phyloP scores from a whole-genome alignment of 2,888 invertebrate species.

The Drosophila engyochracea region DNA sequence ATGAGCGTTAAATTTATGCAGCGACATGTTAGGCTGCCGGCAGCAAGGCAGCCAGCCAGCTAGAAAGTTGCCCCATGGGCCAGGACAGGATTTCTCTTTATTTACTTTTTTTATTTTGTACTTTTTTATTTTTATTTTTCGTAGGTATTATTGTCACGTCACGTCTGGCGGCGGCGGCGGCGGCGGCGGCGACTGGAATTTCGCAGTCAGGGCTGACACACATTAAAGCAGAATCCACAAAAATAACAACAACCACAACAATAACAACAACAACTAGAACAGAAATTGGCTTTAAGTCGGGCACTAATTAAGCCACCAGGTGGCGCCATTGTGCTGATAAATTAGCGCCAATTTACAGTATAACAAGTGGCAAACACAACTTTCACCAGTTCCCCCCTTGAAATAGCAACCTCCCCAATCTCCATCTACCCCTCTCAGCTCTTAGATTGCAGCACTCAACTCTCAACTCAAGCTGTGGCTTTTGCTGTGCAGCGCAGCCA shows the following conservation, averaged over 20 bases:
- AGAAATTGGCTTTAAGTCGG: constrained; percentile 39
- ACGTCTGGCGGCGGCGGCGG: constrained; percentile 66
- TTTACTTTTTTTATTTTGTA: constrained; percentile 14
- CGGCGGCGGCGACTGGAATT: constrained; percentile 29
- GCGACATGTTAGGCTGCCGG: constrained; percentile 71
- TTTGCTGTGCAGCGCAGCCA: constrained; percentile 66
- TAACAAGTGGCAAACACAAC: constrained; percentile 56
- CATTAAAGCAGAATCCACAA: constrained; percentile 25
- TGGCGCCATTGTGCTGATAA: constrained; percentile 65
- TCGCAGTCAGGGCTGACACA: constrained; percentile 25
- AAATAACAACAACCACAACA: constrained; percentile 2
- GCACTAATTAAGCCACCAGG: constrained; percentile 66
- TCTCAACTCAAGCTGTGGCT: constrained; percentile 23
- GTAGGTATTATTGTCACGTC: constrained; percentile 77
- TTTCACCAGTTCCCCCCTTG: constrained; percentile 5
- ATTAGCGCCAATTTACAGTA: constrained; percentile 62
- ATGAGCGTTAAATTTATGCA: constrained; percentile 80
- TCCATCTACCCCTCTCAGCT: neutral
- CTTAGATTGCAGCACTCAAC: neutral
- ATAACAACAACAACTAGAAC: neutral
- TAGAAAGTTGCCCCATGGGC: constrained; percentile 57
- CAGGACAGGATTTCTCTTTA: constrained; percentile 31
- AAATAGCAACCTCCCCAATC: neutral
- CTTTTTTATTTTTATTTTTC: constrained; percentile 13
- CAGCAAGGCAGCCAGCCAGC: constrained; percentile 36